These are phyloP conservation scores for Rallus limicola DNA, from an alignment of 2,113 vertebrate genomes.

Conservation along the genomic window DNA sequence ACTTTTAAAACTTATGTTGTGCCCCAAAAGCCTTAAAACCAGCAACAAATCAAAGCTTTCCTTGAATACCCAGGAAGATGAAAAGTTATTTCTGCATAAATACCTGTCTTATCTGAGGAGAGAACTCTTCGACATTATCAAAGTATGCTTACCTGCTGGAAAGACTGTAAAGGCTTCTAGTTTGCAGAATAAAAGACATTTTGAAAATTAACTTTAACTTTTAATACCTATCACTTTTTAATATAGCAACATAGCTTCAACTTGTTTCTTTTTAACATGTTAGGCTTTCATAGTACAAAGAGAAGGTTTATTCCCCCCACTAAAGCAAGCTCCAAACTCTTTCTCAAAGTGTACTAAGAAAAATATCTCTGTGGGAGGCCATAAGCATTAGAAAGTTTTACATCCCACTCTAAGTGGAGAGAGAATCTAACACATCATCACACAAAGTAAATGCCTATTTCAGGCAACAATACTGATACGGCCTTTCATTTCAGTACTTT, in stretches of 20 bases:
- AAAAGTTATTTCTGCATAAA: neutral
- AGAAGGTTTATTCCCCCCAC: neutral
- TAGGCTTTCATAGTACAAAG: neutral
- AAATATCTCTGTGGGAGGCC: neutral
- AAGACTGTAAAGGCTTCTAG: neutral
- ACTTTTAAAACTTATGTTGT: neutral
- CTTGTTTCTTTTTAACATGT: neutral
- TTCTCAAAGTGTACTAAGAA: neutral
- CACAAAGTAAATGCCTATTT: neutral
- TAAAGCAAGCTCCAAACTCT: neutral
- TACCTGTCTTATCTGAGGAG: neutral
- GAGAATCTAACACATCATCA: neutral
- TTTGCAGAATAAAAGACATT: neutral
- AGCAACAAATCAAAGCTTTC: neutral
- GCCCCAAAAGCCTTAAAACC: neutral
- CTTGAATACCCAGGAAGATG: neutral
- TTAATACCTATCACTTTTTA: neutral
- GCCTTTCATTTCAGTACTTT: neutral
- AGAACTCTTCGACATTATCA: neutral
- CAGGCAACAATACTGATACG: neutral
- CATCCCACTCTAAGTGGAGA: neutral
- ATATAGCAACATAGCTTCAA: neutral
- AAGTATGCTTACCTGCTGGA: neutral
- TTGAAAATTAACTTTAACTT: neutral
- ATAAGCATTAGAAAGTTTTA: neutral